Conservation (phyloP, 2,888 invertebrate species). For the Megalurothrips usitatus region DNA sequence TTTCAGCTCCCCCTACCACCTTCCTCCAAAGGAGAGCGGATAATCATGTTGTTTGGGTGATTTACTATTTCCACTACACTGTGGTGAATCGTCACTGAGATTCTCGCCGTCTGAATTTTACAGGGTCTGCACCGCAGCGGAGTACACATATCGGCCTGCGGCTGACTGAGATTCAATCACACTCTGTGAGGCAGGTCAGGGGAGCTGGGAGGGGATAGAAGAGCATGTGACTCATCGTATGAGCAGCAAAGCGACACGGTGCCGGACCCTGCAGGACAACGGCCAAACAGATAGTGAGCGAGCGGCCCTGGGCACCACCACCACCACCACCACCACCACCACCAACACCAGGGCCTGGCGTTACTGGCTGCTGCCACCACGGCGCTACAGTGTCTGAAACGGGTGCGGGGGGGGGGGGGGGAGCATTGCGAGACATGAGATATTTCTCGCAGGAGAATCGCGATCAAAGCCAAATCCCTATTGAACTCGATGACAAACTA, state of each 20-base stretch:
- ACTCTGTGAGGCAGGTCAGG: not conserved
- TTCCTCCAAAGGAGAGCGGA: too few relatives aligned
- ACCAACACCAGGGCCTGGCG: not conserved
- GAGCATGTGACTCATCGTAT: not conserved
- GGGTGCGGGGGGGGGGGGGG: not conserved
- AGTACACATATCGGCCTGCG: too few relatives aligned
- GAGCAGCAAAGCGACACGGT: not conserved
- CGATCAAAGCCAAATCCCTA: conserved; percentile 22
- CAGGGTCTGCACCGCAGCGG: too few relatives aligned
- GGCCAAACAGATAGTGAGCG: not conserved
- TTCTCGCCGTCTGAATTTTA: too few relatives aligned
- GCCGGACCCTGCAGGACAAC: not conserved
- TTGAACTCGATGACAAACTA: conserved; percentile 25
- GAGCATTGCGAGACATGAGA: conserved; percentile 22
- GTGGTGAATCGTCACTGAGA: too few relatives aligned
- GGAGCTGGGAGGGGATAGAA: not conserved
- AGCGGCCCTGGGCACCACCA: not conserved
- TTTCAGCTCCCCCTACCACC: too few relatives aligned
- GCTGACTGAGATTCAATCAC: too few relatives aligned
- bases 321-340: not conserved
- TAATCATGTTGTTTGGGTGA: too few relatives aligned
- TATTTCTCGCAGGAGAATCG: conserved; percentile 19
- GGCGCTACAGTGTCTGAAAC: too few relatives aligned
- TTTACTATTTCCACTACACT: too few relatives aligned
- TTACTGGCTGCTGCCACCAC: too few relatives aligned